A percentile compares a stretch with the other conserved stretches of the same genome.
Conservation (phyloP, 2,113 vertebrate genomes). For the Ciconia stormi region DNA sequence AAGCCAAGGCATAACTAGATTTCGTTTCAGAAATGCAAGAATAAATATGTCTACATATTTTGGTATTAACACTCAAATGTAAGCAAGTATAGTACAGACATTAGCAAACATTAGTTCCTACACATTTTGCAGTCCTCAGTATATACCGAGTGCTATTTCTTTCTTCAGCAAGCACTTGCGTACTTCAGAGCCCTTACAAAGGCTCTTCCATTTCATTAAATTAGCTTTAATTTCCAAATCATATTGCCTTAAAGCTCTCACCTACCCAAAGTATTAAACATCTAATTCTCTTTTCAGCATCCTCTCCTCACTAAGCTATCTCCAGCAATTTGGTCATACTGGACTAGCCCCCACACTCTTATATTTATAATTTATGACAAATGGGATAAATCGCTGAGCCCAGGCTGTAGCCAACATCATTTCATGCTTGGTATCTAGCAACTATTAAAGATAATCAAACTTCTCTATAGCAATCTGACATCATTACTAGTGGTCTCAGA, state of each 20-base stretch:
- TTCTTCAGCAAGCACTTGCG: neutral
- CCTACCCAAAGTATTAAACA: neutral
- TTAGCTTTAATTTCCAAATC: neutral
- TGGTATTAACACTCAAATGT: neutral
- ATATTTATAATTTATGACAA: slow-evolving; percentile 25
- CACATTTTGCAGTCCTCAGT: neutral
- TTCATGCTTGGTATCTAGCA: slow-evolving; percentile 29
- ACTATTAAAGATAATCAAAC: slow-evolving; percentile 55
- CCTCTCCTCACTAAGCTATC: neutral
- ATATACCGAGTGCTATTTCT: neutral
- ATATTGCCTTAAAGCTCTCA: neutral
- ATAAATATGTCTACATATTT: neutral
- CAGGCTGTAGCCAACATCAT: neutral
- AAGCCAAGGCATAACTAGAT: neutral
- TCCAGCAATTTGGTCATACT: neutral
- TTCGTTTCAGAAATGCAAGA: neutral
- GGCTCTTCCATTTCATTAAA: neutral
- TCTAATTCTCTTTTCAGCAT: neutral
- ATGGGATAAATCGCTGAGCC: neutral
- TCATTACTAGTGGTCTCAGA: slow-evolving; percentile 47
- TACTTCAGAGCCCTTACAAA: neutral
- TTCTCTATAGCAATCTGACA: slow-evolving; percentile 36
- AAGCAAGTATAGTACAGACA: neutral
- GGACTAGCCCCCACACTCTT: neutral
- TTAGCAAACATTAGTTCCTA: neutral